Evolutionary conservation across 2,888 invertebrate genomes (phyloP), one percentile per base, ranked within the genome.

Genomic region (Nemurella pictetii): DNA sequence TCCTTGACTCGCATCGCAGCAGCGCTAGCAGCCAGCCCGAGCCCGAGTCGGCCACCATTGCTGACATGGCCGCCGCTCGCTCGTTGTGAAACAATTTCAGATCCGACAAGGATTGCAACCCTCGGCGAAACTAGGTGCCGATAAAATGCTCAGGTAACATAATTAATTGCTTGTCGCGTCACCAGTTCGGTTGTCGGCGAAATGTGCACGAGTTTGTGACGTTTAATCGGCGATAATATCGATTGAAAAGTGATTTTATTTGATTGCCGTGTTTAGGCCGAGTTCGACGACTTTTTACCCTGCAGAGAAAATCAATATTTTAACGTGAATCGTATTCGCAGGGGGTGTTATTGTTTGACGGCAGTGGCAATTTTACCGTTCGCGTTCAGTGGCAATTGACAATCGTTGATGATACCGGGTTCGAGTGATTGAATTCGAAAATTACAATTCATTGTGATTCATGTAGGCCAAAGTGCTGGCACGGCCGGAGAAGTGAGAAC

Each of bases 251-350:
- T 82, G 84, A 85, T 83, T 83, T 80, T 83, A 82, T 84, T 83
- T 84, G 85, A 85, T 86, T 86, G 85, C 85, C 84, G 85, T 85
- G 85, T 26, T 55, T 75, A 75, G 75, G 75, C 75, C 84, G 85
- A 85, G 86, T 86, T 82, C 86, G 86, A 85, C 86, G 86, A 86
- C 86, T 84, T 84, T 85, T 86, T 85, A 84, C 85, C 86, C 85
- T 80, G 83, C 36, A 80, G 36, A 85, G 74, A 85, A 84, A 86
- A 86, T 86, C 86, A 86, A 86, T 86, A 86, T 85, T 85, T 84
- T 85, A 85, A 83, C 55, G 55, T 55, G 82, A 80, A 86, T 85
- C 77, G 29, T 85, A 83, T 74, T 32, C 0, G 15, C 30, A 26
- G 36, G 30, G 28, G 75, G 9, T 80, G 27, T 36, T 20, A 28